phyloP scores from a whole-genome alignment of 2,113 vertebrate genomes.

The Gnathonemus echidnorhynchus region DNA sequence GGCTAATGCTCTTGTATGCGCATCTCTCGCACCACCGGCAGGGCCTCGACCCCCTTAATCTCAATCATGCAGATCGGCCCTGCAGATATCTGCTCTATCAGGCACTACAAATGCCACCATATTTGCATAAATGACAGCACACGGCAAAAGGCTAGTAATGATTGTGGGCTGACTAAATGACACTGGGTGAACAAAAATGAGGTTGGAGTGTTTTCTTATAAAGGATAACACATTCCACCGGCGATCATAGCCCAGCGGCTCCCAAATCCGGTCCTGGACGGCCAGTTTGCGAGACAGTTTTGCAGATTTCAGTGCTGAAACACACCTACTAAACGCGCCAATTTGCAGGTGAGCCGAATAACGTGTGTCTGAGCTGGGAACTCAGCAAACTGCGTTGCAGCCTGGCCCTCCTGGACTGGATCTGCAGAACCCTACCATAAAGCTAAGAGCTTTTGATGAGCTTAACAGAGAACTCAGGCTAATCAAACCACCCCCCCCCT shows the following conservation, averaged over 20 bases:
- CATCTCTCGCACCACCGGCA: neutral
- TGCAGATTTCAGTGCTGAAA: neutral
- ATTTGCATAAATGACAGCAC: neutral
- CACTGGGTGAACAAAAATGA: neutral
- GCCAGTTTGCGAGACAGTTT: neutral
- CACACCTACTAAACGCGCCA: neutral
- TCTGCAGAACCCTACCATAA: neutral
- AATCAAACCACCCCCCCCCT: neutral
- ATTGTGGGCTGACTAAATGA: neutral
- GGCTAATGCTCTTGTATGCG: neutral
- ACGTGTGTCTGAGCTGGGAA: neutral
- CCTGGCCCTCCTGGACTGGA: neutral
- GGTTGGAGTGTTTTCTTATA: neutral
- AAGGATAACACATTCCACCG: neutral
- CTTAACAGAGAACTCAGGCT: constrained; percentile 10
- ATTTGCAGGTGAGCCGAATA: neutral
- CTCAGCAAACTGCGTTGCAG: neutral
- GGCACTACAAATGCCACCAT: neutral
- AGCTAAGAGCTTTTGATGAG: no score
- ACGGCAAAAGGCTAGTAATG: neutral
- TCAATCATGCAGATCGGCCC: neutral
- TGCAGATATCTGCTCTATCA: neutral
- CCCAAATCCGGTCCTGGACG: neutral
- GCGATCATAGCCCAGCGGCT: neutral
- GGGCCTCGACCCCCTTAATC: neutral